Percentiles rank a stretch among this genome's conserved stretches.
Conservation (phyloP, 2,113 vertebrate genomes). For the Pelecanus crispus region DNA sequence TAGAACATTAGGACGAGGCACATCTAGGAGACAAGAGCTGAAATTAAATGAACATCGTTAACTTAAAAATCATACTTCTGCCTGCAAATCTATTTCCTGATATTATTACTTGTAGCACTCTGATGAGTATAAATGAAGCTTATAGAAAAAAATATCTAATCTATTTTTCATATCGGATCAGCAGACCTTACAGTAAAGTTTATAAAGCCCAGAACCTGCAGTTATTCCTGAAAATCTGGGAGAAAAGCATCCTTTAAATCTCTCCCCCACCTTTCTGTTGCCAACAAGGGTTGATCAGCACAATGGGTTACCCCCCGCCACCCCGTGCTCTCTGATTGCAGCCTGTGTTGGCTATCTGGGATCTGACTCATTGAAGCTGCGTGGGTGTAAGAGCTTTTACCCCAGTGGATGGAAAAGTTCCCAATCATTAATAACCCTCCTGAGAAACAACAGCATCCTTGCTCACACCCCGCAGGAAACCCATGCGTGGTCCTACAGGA, state of each 20-base stretch:
- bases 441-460: not conserved
- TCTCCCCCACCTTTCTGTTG: not conserved
- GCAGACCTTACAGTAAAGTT: not conserved
- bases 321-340: constrained; percentile 42
- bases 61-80: constrained; percentile 58
- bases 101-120: constrained; percentile 35
- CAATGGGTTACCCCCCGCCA: not conserved
- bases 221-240: not conserved
- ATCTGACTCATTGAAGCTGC: constrained; percentile 65
- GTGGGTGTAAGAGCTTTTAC: constrained; percentile 73
- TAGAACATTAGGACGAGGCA: constrained; percentile 53
- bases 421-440: not conserved
- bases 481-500: fast-evolving
- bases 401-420: constrained; percentile 65
- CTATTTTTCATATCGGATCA: constrained; percentile 10
- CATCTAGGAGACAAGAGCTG: constrained; percentile 44
- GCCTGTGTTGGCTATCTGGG: constrained; percentile 53
- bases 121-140: constrained; percentile 57
- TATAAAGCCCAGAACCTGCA: not conserved
- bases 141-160: constrained; percentile 8
- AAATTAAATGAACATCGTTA: constrained; percentile 67
- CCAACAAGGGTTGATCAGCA: not conserved
- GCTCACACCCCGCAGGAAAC: fast-evolving
- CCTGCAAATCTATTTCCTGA: constrained; percentile 49
- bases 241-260: not conserved